Base-by-base conservation (phyloP, 2,888 invertebrate species). In the Caenorhabditis plicata region DNA sequence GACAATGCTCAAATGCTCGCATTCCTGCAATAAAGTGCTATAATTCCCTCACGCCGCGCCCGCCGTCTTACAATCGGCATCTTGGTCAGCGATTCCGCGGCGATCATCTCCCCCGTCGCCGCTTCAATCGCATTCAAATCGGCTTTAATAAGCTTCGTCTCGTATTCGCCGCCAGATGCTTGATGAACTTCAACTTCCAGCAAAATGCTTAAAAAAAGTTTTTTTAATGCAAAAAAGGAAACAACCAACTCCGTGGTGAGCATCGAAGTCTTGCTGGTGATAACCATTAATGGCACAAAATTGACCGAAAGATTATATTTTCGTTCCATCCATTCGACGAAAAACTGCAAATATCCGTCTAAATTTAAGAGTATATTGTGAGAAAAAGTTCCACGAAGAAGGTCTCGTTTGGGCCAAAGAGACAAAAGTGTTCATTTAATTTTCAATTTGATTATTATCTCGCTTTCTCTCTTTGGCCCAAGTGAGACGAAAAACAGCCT, bases 121-220 rank as follows among this genome's bases (percentile, higher is more conserved):
- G 50, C 25, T 19, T 39, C 29, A 2, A 31, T 39, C 2, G 51
- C 26, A 9, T 43, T 41, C 29, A 52, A 45, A 1, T 13, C 13
- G 0, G 22, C n/a, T 7, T 54, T 45, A 4, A 33, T 27, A 15
- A 73, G 42, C 13, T 61, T 31, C n/a, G 74, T 64, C 20, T 50
- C 55, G 52, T 53, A 60, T n/a, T 49, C 49, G 8, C 42, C 31
- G 17, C 62, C 72, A 43, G 62, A 57, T n/a, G 50, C 60, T 36
- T 63, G 66, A 45, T 53, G 63, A n/a, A 72, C 46, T 36, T 78
- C 78, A 33, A 75, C 56, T 50, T 75, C 74, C 22, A 77, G 60
- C 1, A 78, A 57, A 15, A 71, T 63, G 31, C 74, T 72, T 50
- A 17, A 63, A 43, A 25, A 8, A 3, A 13, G 33, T 42, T 22